phyloP scores from a whole-genome alignment of 2,888 invertebrate genomes.

The Chrysotoxum bicinctum region DNA sequence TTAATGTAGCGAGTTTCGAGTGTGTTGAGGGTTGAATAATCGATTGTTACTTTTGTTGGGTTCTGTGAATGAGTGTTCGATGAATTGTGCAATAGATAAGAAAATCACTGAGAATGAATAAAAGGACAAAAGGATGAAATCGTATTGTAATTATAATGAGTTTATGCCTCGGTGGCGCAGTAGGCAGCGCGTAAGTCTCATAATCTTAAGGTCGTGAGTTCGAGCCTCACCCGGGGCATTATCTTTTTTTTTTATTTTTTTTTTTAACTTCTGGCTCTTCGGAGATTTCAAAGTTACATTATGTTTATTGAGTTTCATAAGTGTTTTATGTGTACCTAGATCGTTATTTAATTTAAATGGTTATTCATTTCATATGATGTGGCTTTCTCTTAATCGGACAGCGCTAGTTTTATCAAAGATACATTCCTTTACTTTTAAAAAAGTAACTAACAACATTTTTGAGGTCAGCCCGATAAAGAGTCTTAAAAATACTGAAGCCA shows the following conservation, averaged over 20 bases:
- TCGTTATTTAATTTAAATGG: too few species aligned
- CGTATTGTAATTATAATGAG: background rate
- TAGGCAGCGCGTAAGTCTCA: slow-evolving; percentile 73
- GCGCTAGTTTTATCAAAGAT: too few species aligned
- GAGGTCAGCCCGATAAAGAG: too few species aligned
- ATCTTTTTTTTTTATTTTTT: slow-evolving; percentile 60
- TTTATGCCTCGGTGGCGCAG: slow-evolving; percentile 71
- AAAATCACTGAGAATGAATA: background rate
- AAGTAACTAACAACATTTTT: too few species aligned
- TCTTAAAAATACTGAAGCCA: too few species aligned
- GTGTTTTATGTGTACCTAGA: too few species aligned
- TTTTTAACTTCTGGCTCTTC: background rate
- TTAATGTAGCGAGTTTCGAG: background rate
- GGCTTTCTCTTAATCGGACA: too few species aligned
- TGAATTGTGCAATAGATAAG: background rate
- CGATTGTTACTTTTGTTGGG: background rate
- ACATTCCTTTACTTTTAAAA: too few species aligned
- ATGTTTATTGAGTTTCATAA: too few species aligned
- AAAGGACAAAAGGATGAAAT: background rate
- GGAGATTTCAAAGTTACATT: too few species aligned
- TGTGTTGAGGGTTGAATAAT: background rate
- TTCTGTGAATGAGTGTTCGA: background rate
- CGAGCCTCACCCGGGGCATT: slow-evolving; percentile 76
- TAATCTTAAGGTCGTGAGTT: slow-evolving; percentile 74
- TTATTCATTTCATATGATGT: too few species aligned